A percentile compares a stretch with the other conserved stretches of the same genome.
These are phyloP conservation scores for Hypotaenidia philippensis DNA, from an alignment of 2,797 vertebrate species.

Conservation along the genomic window DNA sequence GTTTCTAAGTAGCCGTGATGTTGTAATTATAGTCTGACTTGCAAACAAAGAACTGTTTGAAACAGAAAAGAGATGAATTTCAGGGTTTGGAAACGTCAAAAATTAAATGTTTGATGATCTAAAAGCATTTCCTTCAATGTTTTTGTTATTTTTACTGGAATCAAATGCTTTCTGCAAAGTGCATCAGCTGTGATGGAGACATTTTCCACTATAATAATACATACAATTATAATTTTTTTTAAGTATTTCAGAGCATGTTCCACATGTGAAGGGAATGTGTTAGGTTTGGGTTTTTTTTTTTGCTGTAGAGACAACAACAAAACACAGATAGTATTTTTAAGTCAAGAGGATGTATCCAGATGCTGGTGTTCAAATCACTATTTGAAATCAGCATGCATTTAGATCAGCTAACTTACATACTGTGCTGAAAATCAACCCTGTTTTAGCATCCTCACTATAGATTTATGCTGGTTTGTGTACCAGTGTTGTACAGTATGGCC, in stretches of 20 bases:
- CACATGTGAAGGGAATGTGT: background rate
- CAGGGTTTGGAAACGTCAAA: background rate
- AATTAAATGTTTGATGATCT: background rate
- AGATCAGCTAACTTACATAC: background rate
- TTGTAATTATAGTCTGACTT: background rate
- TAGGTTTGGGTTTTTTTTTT: background rate
- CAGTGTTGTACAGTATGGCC: background rate
- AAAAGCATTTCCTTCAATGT: background rate
- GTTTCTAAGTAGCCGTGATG: background rate
- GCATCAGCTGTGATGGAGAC: background rate
- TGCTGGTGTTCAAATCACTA: background rate
- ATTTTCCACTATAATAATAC: background rate
- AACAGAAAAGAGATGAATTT: background rate
- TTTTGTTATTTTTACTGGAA: background rate
- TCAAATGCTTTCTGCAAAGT: background rate
- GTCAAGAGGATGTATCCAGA: background rate
- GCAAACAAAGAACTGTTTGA: background rate
- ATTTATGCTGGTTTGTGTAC: background rate
- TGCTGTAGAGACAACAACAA: background rate
- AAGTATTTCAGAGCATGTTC: background rate
- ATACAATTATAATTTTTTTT: background rate
- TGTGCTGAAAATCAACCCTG: background rate
- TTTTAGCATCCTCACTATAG: background rate
- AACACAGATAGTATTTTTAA: background rate
- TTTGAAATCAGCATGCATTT: background rate